Evolutionary conservation across 2,888 invertebrate genomes (phyloP), one percentile per base, ranked within the genome.

Genomic region (Xestia c-nigrum): DNA sequence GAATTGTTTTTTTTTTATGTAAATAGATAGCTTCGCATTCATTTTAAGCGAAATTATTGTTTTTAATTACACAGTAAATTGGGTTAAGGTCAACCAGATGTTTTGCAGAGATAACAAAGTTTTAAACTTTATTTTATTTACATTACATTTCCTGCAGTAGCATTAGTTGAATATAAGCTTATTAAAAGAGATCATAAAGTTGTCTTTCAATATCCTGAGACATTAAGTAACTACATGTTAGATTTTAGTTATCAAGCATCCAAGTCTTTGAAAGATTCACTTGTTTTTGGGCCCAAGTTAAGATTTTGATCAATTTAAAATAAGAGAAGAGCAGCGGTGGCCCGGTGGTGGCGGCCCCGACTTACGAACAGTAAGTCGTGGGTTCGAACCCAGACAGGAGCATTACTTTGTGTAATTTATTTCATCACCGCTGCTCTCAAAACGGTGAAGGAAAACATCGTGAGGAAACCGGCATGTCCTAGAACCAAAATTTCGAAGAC

Each of bases 61-160:
- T 16, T 70, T 16, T 47, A 59, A 31, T 24, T 31, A 24, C 40
- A 38, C 31, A 66, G 38, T 7, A 31, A 83, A 63, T 66, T 21
- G 31, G 72, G 86, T 74, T 86, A 86, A 78, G 86, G 87, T 70
- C 72, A 46, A 24, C 21, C 31, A 73, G 67, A 55, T 76, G 64
- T 68, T 70, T 24, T 65, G 47, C 5, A 69, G 46, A 72, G 79
- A 85, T 76, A 85, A 72, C 43, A 68, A 61, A 31, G 40, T 55
- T 69, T 38, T 19, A 16, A 61, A 57, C 7, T 66, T 50, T 46
- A 52, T n/a, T 66, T 50, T 55, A n/a, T 61, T 79, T 57, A 63
- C 14, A 38, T 38, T 50, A 43, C 19, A 69, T 52, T 69, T 59
- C 68, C n/a, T 70, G 14, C 10, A 21, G 6, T 24, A 31, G 3